Evolutionary conservation across 2,113 vertebrate species (phyloP).

Genomic region (Todiramphus saurophagus): DNA sequence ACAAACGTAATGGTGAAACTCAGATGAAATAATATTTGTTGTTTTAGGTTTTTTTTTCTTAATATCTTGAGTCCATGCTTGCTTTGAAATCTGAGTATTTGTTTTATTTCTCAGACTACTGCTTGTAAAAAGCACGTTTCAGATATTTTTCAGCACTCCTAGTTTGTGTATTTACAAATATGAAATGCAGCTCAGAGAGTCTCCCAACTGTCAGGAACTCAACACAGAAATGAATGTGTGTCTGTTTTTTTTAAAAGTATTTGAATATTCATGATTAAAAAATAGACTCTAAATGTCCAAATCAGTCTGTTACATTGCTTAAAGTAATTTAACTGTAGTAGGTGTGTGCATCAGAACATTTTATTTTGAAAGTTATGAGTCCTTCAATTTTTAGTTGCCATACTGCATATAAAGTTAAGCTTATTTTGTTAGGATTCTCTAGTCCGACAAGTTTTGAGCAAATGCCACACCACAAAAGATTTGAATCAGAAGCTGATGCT

Average conservation of each 20-base stretch:
- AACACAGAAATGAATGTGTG: not conserved
- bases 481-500: not conserved
- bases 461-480: slow-evolving; percentile 15
- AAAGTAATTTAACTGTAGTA: not conserved
- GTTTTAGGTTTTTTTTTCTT: not conserved
- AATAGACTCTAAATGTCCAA: not conserved
- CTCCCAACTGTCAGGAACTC: not conserved
- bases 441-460: not conserved
- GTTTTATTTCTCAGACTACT: not conserved
- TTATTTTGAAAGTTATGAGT: not conserved
- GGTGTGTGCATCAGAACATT: not conserved
- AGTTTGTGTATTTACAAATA: not conserved
- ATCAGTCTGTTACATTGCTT: not conserved
- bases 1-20: not conserved
- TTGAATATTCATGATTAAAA: not conserved
- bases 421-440: not conserved
- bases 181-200: not conserved
- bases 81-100: not conserved
- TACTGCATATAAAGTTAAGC: not conserved
- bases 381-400: not conserved
- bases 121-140: not conserved
- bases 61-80: not conserved
- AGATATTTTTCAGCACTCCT: not conserved
- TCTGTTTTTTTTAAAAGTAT: not conserved
- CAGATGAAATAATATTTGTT: not conserved